Evolutionary conservation across 1,140 invertebrate species (phyloP).

Genomic region (Phortica variegata): DNA sequence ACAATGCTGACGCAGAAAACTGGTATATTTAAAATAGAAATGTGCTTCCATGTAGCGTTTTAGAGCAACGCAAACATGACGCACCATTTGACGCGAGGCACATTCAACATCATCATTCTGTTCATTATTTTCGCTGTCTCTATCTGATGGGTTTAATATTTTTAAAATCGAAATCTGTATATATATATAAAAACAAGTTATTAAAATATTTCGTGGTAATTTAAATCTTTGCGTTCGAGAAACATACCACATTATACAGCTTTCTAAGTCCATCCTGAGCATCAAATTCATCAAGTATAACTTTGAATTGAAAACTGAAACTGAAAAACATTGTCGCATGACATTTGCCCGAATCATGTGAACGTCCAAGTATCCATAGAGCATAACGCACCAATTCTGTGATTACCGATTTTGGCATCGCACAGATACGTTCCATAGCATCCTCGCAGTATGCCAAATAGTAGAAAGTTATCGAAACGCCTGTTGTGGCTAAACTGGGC

Average conservation of each 20-base stretch:
- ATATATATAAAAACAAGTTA: slow-evolving; percentile 10
- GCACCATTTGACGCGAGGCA: slow-evolving; percentile 88
- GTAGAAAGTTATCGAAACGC: slow-evolving; percentile 93
- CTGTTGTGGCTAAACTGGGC: slow-evolving; percentile 92
- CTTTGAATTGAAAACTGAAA: slow-evolving; percentile 86
- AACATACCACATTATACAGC: slow-evolving; percentile 85
- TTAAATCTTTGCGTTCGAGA: not conserved
- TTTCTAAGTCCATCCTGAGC: slow-evolving; percentile 87
- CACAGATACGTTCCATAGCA: slow-evolving; percentile 93
- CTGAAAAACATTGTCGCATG: slow-evolving; percentile 98
- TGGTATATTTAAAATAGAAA: slow-evolving; percentile 79
- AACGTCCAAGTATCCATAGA: slow-evolving; percentile 92
- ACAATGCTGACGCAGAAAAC: slow-evolving; percentile 64
- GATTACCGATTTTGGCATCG: slow-evolving; percentile 76
- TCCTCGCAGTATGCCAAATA: slow-evolving; percentile 97
- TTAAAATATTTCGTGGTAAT: not conserved
- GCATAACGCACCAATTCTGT: slow-evolving; percentile 81
- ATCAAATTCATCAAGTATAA: slow-evolving; percentile 92
- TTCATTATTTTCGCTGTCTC: slow-evolving; percentile 66
- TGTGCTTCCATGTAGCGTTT: slow-evolving; percentile 93
- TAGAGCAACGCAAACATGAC: slow-evolving; percentile 88
- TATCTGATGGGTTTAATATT: slow-evolving; percentile 64
- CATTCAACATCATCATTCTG: slow-evolving; percentile 90
- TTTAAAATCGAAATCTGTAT: slow-evolving; percentile 72
- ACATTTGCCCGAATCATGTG: slow-evolving; percentile 92